phyloP scores from a whole-genome alignment of 2,113 vertebrate genomes.

The Ceratotherium simum region DNA sequence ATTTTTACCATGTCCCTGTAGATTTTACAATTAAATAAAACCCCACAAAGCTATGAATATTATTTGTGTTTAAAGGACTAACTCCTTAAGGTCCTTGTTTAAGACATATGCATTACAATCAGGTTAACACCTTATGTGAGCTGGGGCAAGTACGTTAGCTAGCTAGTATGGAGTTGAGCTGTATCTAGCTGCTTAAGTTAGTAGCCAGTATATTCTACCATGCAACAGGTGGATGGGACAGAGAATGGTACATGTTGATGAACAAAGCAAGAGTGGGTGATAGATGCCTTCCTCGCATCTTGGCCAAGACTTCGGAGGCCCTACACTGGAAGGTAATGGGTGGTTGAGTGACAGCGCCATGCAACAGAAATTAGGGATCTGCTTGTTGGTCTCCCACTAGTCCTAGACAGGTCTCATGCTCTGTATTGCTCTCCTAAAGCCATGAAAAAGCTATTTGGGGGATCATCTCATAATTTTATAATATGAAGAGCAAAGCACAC shows the following conservation, averaged over 20 bases:
- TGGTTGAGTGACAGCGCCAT: not conserved
- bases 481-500: not conserved
- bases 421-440: not conserved
- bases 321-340: not conserved
- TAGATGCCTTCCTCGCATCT: not conserved
- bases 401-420: not conserved
- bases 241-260: not conserved
- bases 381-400: not conserved
- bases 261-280: not conserved
- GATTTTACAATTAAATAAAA: not conserved
- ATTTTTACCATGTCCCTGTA: not conserved
- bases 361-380: not conserved
- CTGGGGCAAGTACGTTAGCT: not conserved
- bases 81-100: not conserved
- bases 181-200: not conserved
- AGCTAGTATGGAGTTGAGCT: not conserved
- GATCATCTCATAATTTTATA: slow-evolving; percentile 12
- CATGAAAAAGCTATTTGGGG: not conserved
- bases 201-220: not conserved
- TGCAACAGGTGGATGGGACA: not conserved
- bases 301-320: not conserved
- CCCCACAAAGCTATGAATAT: not conserved
- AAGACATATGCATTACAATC: not conserved
- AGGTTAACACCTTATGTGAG: not conserved
- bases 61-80: not conserved